Evolutionary conservation across 2,888 invertebrate genomes (phyloP).

Genomic region (Ectobius pallidus): DNA sequence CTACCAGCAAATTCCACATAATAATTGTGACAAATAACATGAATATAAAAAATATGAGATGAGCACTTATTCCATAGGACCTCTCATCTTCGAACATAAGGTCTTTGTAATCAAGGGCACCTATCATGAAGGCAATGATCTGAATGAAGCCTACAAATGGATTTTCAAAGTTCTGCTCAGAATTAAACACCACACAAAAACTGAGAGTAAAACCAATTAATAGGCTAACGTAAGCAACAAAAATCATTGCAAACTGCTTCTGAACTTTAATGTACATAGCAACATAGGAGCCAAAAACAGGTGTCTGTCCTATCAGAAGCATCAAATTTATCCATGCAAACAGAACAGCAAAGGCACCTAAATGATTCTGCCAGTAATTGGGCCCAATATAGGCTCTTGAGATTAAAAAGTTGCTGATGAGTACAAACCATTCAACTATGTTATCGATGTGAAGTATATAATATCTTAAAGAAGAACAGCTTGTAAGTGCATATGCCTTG

Average conservation of each 20-base stretch:
- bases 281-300: slow-evolving; percentile 58
- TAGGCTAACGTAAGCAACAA: slow-evolving; percentile 55
- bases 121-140: slow-evolving; percentile 55
- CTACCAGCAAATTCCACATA: slow-evolving; percentile 55
- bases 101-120: slow-evolving; percentile 61
- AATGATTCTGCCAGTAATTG: slow-evolving; percentile 53
- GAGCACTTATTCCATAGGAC: slow-evolving; percentile 50
- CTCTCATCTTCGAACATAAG: slow-evolving; percentile 45
- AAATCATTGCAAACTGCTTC: slow-evolving; percentile 55
- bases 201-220: slow-evolving; percentile 56
- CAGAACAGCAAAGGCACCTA: slow-evolving; percentile 55
- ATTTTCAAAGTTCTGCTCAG: slow-evolving; percentile 52
- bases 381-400: slow-evolving; percentile 52
- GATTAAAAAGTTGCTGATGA: slow-evolving; percentile 52
- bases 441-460: slow-evolving; percentile 56
- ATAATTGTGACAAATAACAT: slow-evolving; percentile 55
- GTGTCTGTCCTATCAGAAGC: slow-evolving; percentile 57
- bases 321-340: slow-evolving; percentile 57
- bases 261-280: slow-evolving; percentile 58
- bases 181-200: slow-evolving; percentile 56
- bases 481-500: slow-evolving; percentile 53
- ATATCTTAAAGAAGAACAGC: slow-evolving; percentile 52
- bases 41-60: slow-evolving; percentile 53
- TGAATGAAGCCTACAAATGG: slow-evolving; percentile 53
- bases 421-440: slow-evolving; percentile 51